Base-by-base conservation (phyloP, 1,140 invertebrate genomes). In the Oryzaephilus surinamensis region DNA sequence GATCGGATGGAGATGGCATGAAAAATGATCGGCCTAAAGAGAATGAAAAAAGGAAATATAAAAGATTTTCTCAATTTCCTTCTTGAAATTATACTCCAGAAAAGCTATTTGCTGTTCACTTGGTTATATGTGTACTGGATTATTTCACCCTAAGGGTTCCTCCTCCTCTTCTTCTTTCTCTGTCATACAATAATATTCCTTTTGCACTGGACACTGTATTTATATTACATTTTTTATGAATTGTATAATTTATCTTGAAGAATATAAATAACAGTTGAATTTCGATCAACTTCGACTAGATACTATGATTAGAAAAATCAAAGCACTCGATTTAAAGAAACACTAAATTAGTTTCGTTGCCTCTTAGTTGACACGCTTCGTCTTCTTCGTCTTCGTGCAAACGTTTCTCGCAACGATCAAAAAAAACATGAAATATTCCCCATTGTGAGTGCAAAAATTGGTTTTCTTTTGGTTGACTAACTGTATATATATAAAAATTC, bases 61-160 rank as follows among this genome's bases (percentile, higher is more conserved):
- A 57, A 52, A 58, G 50, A 55, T 60, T 55, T 54, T 58, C 50
- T 51, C 55, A 60, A 58, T 60, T 60, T 58, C 57, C 57, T 58
- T 50, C 45, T 41, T 42, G 55, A 57, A 58, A 60, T 60, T 60
- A 57, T 60, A 53, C 54, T 51, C 38, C 48, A 48, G 46, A 50
- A 52, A 51, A 45, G 47, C 47, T 43, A 47, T 50, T 50, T 47
- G 50, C 47, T 39, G 37, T 39, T 39, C 37, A 31, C 37, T 39
- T 28, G 28, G 28, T 39, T 39, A 39, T 39, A 39, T 31, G 27
- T 31, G 37, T 39, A 39, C 37, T 32, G 37, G 37, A 26, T 31
- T 39, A 43, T 31, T 38, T 34, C 24, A 43, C 41, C 31, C 23
- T 37, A 14, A 19, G 19, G 41, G 23, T 38, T 43, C n/a, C n/a